Evolutionary conservation across 1,140 invertebrate genomes (phyloP), one percentile per base, ranked within the genome.

Genomic region (Plectrocnemia conspersa): DNA sequence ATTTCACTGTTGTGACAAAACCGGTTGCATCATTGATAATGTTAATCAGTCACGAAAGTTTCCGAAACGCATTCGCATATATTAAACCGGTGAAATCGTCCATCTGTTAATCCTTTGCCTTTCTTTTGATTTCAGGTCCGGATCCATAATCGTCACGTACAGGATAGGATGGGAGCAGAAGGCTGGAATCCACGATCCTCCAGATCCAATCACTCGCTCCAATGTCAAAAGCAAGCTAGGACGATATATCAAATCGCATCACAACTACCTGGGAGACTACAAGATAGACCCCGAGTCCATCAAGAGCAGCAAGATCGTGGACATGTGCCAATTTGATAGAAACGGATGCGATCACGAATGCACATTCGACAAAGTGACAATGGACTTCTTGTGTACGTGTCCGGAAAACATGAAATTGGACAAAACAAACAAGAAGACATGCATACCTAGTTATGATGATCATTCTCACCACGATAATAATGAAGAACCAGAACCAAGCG

Each of bases 331-430:
- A 65, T 77, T 81, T 33, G 77, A 83, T 58, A 88, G 87, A 63
- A 80, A 86, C 49, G 79, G 77, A 2, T 94, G 91, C 65, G 80
- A 86, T 52, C 80, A 89, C 66, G 72, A 77, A 6, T 94, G 91
- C 67, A 70, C 76, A 25, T 91, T 86, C 63, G 82, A 89, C 65
- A 81, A 83, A 58, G 61, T 60, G 2, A 66, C 65, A 2, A 64
- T 81, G 22, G 74, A 81, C 50, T 88, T 88, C 59, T 66, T 68
- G 2, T 94, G 91, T 66, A 76, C 67, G 6, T 94, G 91, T 68
- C 82, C 82, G n/a, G 58, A 68, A 15, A 70, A 70, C 16, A 70
- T 75, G 60, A 54, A 65, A 1, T 65, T 84, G n/a, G 71, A 71
- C 11, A 55, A 42, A n/a, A 35, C 36, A 3, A 24, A 38, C 29